Evolutionary conservation across 92 coral and sea anemone genomes (phyloP).

Genomic region (Actinostola sp.): DNA sequence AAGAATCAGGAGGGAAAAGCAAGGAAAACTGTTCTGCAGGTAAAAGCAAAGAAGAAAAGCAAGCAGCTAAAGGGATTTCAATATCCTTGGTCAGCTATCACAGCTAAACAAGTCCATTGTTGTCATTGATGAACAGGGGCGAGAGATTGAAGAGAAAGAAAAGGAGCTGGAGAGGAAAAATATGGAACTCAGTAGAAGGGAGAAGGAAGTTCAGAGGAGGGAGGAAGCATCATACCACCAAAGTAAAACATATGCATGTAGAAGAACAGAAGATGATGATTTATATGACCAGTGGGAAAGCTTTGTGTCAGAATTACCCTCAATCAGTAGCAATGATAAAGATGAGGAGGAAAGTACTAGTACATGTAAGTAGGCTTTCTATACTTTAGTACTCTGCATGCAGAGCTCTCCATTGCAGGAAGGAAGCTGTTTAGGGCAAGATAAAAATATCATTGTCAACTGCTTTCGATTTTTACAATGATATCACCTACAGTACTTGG

Average conservation of each 20-base stretch:
- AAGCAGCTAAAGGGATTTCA: constrained; percentile 36
- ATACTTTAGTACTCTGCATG: too few relatives aligned
- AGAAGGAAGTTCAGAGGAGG: constrained; percentile 21
- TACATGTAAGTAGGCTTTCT: too few relatives aligned
- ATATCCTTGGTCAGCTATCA: constrained; percentile 40
- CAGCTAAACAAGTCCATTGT: constrained; percentile 43
- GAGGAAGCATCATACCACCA: neutral
- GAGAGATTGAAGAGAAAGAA: constrained; percentile 39
- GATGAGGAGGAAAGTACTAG: too few relatives aligned
- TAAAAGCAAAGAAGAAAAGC: constrained; percentile 19
- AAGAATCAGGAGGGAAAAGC: constrained; percentile 26
- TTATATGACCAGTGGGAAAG: too few relatives aligned
- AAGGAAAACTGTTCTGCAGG: constrained; percentile 20
- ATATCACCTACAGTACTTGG: too few relatives aligned
- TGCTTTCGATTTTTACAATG: too few relatives aligned
- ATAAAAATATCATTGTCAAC: too few relatives aligned
- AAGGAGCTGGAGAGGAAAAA: constrained; percentile 38
- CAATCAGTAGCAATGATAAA: too few relatives aligned
- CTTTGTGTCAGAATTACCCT: too few relatives aligned
- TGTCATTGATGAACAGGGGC: constrained; percentile 37
- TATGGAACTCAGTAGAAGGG: constrained; percentile 13
- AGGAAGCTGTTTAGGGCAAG: too few relatives aligned
- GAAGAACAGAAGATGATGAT: neutral
- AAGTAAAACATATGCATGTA: neutral
- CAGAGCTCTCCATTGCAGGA: too few relatives aligned